Conservation (phyloP, 2,113 vertebrate genomes). For the Aramus guarauna region DNA sequence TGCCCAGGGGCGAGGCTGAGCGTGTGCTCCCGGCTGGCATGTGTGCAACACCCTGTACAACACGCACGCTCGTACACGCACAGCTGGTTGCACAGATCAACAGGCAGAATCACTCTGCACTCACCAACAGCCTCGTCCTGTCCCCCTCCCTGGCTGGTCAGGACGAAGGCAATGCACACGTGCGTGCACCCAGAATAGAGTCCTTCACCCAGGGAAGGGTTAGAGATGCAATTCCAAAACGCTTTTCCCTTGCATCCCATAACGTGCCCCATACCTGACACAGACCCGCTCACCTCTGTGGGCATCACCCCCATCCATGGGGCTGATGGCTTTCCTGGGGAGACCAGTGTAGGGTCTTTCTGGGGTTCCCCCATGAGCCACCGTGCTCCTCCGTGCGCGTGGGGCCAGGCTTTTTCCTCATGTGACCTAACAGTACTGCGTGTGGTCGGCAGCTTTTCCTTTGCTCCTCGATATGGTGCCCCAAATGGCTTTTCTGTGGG, state of each 20-base stretch:
- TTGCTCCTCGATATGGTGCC: neutral
- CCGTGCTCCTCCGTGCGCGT: accelerated
- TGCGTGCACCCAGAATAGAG: neutral
- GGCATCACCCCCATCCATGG: accelerated
- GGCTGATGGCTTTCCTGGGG: neutral
- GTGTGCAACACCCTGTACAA: too few relatives aligned
- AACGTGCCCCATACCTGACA: accelerated
- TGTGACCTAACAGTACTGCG: accelerated
- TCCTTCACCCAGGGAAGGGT: neutral
- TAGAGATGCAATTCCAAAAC: neutral
- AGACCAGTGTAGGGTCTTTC: neutral
- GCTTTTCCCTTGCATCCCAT: neutral
- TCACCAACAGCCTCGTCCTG: too few relatives aligned
- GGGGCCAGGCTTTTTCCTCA: neutral
- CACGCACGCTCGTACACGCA: accelerated
- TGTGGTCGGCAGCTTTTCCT: neutral
- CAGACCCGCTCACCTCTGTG: neutral
- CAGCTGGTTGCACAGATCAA: neutral
- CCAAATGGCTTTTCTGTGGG: neutral
- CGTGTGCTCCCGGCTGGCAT: neutral
- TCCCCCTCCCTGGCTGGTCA: neutral
- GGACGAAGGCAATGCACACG: neutral
- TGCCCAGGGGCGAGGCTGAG: neutral
- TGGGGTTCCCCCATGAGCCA: neutral
- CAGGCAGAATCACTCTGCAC: neutral